Evolutionary conservation across 2,113 vertebrate genomes (phyloP), one percentile per base, ranked within the genome.

Genomic region (Buteo buteo): DNA sequence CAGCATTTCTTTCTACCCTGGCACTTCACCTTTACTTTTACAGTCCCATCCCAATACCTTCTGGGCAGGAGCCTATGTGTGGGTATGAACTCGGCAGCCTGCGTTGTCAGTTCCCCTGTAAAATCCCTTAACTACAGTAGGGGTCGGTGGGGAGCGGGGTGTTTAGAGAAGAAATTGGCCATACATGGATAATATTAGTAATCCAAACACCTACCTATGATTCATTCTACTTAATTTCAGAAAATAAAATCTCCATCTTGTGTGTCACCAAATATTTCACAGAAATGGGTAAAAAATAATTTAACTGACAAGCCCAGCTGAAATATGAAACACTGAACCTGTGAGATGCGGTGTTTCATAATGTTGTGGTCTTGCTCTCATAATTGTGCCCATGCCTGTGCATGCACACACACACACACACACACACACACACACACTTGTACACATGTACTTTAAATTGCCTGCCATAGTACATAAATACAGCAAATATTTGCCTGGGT

Each of bases 341-440:
- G 36, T 54, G 50, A 70, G 73, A n/a, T 64, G 26, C 5, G 0
- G 24, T 40, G 22, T 45, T 89, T 84, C 5, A 4, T 34, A 40
- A 40, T 10, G 11, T 9, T 11, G 36, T 57, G 8, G 5, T 58
- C 31, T 64, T 49, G 71, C 34, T 84, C 24, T 49, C 7, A 7
- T 36, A 54, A 25, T 20, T 54, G 12, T 47, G 52, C 19, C 36
- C 1, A 0, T 24, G 17, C n/a, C 10, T 25, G 25, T 4, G 3
- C 3, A 4, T 6, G 4, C 18, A 3, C 45, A 19, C 18, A 40
- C 20, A n/a, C 11, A 9, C 13, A 26, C 10, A 11, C 16, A 20
- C 6, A 36, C 36, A 3, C 4, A 3, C 8, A 14, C 32, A 3
- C 4, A 3, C 8, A 14, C 32, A 6, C 11, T 45, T 9, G 7